phyloP scores from a whole-genome alignment of 2,888 invertebrate genomes.

The Xestia rhomboidea region DNA sequence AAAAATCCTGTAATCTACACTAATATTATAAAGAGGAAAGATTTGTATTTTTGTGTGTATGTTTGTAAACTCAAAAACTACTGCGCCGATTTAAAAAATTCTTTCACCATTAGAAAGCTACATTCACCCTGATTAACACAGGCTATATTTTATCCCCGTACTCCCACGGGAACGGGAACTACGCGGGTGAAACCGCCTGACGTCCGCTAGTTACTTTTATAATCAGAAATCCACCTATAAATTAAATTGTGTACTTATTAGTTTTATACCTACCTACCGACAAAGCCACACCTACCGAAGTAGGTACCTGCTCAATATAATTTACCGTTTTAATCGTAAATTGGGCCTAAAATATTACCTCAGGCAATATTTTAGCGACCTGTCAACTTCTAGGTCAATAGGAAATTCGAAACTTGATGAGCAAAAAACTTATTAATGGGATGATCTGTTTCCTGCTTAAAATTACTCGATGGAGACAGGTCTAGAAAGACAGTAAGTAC shows the following conservation, averaged over 20 bases:
- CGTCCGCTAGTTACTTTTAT: neutral
- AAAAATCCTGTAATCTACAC: no score
- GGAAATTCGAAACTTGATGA: slow-evolving; percentile 49
- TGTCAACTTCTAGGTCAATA: slow-evolving; percentile 64
- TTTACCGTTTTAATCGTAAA: slow-evolving; percentile 47
- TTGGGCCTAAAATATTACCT: slow-evolving; percentile 39
- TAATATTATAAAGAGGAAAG: no score
- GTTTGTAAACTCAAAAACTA: no score
- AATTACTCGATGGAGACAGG: neutral
- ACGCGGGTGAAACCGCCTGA: no score
- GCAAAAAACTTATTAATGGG: slow-evolving; percentile 41
- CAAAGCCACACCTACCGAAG: slow-evolving; percentile 20
- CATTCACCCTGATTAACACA: no score
- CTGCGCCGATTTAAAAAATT: no score
- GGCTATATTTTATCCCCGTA: no score
- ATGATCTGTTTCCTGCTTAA: slow-evolving; percentile 24
- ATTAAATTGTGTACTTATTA: no score
- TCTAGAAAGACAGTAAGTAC: slow-evolving; percentile 3
- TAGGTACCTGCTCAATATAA: slow-evolving; percentile 9
- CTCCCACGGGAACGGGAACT: no score
- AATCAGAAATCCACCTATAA: neutral
- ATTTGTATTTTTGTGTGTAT: no score
- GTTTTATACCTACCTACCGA: neutral
- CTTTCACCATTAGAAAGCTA: no score
- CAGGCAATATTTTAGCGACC: slow-evolving; percentile 56